Evolutionary conservation across 2,888 invertebrate genomes (phyloP).

Genomic region (Drosophila seclusa): DNA sequence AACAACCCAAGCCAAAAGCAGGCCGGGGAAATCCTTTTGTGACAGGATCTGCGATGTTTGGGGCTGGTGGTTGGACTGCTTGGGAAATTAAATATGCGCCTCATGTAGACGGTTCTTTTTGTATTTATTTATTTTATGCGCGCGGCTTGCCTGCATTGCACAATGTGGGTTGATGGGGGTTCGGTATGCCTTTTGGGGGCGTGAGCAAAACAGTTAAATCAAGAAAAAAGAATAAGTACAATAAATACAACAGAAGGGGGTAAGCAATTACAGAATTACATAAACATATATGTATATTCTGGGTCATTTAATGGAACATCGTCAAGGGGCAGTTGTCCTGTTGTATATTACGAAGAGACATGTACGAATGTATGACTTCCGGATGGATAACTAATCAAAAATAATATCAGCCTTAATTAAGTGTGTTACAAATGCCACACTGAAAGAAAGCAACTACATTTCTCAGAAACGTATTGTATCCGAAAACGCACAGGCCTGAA

Average conservation of each 20-base stretch:
- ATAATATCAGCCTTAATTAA: constrained; percentile 9
- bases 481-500: neutral
- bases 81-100: constrained; percentile 76
- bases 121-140: constrained; percentile 77
- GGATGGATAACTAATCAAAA: constrained; percentile 14
- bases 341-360: neutral
- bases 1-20: constrained; percentile 40
- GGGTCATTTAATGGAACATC: constrained; percentile 47
- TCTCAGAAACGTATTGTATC: neutral
- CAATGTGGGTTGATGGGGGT: constrained; percentile 18
- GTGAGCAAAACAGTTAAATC: constrained; percentile 57
- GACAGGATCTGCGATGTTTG: constrained; percentile 48
- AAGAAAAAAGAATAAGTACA: constrained; percentile 23
- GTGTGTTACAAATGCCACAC: neutral
- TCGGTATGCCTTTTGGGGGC: constrained; percentile 1
- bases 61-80: constrained; percentile 15
- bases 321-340: neutral
- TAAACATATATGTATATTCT: constrained; percentile 45
- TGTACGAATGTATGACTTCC: neutral
- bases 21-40: constrained; percentile 71
- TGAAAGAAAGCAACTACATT: neutral
- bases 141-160: constrained; percentile 73
- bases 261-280: constrained; percentile 51
- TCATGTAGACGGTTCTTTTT: constrained; percentile 64
- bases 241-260: constrained; percentile 22